These are phyloP conservation scores for Metacarcinus magister DNA, from an alignment of 2,888 invertebrate genomes.

Conservation along the genomic window DNA sequence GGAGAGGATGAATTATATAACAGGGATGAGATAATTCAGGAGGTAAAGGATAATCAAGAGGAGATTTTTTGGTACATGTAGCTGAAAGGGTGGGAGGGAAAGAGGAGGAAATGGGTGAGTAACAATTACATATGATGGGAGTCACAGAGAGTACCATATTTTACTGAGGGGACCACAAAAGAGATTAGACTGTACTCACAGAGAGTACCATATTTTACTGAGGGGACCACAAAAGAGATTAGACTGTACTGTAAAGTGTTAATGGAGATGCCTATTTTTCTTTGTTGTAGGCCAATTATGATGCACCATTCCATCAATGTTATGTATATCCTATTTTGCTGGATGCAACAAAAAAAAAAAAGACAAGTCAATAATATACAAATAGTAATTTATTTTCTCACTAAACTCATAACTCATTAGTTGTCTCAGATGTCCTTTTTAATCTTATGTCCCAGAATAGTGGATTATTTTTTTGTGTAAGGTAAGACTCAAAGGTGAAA, in stretches of 20 bases:
- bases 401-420: neutral
- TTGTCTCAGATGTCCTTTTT: neutral
- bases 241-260: neutral
- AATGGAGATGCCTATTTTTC: neutral
- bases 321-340: neutral
- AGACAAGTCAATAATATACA: neutral
- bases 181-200: neutral
- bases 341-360: neutral
- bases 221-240: neutral
- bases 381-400: constrained; percentile 41
- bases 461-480: neutral
- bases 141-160: too few relatives aligned
- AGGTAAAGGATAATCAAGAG: too few relatives aligned
- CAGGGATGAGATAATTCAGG: too few relatives aligned
- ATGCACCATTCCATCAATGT: neutral
- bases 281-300: neutral
- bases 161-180: neutral
- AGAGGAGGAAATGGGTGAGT: too few relatives aligned
- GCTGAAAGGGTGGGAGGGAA: too few relatives aligned
- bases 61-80: too few relatives aligned
- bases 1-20: too few relatives aligned
- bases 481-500: neutral
- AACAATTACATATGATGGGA: too few relatives aligned
- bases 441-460: neutral
- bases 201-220: too few relatives aligned